Evolutionary conservation across 1,140 invertebrate species (phyloP).

Genomic region (Polypedilum vanderplanki): DNA sequence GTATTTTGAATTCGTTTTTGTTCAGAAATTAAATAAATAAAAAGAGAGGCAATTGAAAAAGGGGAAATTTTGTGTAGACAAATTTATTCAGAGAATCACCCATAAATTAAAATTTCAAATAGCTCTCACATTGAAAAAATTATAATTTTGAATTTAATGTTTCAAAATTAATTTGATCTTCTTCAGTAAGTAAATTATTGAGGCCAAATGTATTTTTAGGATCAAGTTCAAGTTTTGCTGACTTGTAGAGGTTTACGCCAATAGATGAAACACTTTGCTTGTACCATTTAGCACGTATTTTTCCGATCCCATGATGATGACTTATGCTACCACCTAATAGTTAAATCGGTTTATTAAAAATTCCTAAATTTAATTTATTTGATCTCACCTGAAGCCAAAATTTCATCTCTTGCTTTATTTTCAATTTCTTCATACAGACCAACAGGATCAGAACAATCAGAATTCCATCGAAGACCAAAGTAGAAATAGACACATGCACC

Average conservation of each 20-base stretch:
- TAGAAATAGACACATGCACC: slow-evolving; percentile 99
- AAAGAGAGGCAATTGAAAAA: too few relatives aligned
- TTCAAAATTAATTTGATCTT: slow-evolving; percentile 30
- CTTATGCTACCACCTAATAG: slow-evolving; percentile 81
- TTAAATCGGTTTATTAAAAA: slow-evolving; percentile 36
- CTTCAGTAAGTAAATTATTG: slow-evolving; percentile 61
- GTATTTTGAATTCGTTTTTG: too few relatives aligned
- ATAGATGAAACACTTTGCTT: slow-evolving; percentile 63
- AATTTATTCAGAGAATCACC: too few relatives aligned
- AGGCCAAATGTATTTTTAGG: slow-evolving; percentile 90
- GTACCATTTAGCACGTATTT: slow-evolving; percentile 83
- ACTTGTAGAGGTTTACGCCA: slow-evolving; percentile 65
- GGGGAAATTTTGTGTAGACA: too few relatives aligned
- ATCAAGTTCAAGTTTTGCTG: slow-evolving; percentile 81
- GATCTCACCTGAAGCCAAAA: slow-evolving; percentile 65
- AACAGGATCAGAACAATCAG: slow-evolving; percentile 61
- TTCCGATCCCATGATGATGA: slow-evolving; percentile 95
- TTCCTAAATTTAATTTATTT: slow-evolving; percentile 37
- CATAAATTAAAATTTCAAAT: too few relatives aligned
- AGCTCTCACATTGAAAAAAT: too few relatives aligned
- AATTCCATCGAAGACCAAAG: slow-evolving; percentile 80
- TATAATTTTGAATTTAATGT: not conserved
- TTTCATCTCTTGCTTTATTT: slow-evolving; percentile 80
- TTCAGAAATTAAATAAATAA: too few relatives aligned
- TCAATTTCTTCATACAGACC: slow-evolving; percentile 78